A percentile compares a stretch with the other conserved stretches of the same genome.
phyloP scores from a whole-genome alignment of 1,140 invertebrate genomes.

The Hylyphantes graminicola region DNA sequence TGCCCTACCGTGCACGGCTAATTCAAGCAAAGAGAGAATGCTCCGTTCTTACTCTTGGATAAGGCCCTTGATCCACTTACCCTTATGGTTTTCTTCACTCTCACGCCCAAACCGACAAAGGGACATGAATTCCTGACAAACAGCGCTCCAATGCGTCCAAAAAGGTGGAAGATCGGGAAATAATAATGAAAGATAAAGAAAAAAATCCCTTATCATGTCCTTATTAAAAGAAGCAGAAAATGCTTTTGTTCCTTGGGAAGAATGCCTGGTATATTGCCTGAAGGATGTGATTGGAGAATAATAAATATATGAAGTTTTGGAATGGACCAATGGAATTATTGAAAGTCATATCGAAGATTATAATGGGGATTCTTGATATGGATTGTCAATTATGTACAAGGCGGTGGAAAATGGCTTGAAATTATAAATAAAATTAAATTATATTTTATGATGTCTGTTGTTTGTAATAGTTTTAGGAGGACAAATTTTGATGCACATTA shows the following conservation, averaged over 20 bases:
- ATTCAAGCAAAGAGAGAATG: neutral
- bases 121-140: conserved; percentile 42
- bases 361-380: too few relatives aligned
- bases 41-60: conserved; percentile 2
- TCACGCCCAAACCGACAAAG: conserved; percentile 40
- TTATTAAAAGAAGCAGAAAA: neutral
- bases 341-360: neutral
- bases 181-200: neutral
- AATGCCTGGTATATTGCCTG: too few relatives aligned
- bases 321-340: neutral
- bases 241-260: neutral
- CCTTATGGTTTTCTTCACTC: conserved; percentile 32
- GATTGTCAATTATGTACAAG: too few relatives aligned
- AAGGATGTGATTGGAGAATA: too few relatives aligned
- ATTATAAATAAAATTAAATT: too few relatives aligned
- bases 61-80: conserved; percentile 14
- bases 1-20: conserved; percentile 22
- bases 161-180: conserved; percentile 8
- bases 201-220: conserved; percentile 6
- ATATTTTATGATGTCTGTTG: too few relatives aligned
- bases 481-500: too few relatives aligned
- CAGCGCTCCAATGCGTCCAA: conserved; percentile 9
- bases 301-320: too few relatives aligned
- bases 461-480: too few relatives aligned
- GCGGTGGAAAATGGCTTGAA: too few relatives aligned